These are phyloP conservation scores for Thalassophryne amazonica DNA, from an alignment of 2,797 vertebrate species.

Conservation along the genomic window DNA sequence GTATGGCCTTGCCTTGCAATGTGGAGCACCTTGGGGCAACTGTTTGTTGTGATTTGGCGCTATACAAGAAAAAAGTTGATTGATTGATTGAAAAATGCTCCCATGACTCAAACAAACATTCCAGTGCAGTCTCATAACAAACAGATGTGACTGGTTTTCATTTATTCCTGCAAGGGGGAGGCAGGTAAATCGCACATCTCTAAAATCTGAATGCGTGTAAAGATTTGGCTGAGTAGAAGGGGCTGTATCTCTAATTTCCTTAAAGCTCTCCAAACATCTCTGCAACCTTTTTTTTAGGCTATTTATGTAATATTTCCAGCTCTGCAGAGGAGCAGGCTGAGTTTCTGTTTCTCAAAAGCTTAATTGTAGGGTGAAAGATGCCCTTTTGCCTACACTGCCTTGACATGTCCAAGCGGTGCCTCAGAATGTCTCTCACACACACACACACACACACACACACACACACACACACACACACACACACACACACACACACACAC, in stretches of 20 bases:
- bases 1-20: no score
- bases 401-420: neutral
- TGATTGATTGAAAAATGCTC: no score
- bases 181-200: slow-evolving; percentile 6
- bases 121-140: slow-evolving; percentile 28
- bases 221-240: slow-evolving; percentile 3
- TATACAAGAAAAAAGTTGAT: no score
- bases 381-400: neutral
- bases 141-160: slow-evolving; percentile 37
- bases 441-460: no score
- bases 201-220: slow-evolving; percentile 7
- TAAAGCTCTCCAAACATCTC: neutral
- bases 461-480: no score
- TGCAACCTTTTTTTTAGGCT: neutral
- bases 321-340: neutral
- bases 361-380: slow-evolving; percentile 2
- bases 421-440: neutral
- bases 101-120: slow-evolving; percentile 57
- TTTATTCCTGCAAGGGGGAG: slow-evolving; percentile 19
- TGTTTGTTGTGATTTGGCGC: no score
- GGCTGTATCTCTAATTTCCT: slow-evolving; percentile 5
- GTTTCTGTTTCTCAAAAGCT: neutral
- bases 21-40: no score
- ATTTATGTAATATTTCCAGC: slow-evolving; percentile 16
- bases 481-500: no score